phyloP scores from a whole-genome alignment of 2,888 invertebrate species.

The Orthosia gracilis region DNA sequence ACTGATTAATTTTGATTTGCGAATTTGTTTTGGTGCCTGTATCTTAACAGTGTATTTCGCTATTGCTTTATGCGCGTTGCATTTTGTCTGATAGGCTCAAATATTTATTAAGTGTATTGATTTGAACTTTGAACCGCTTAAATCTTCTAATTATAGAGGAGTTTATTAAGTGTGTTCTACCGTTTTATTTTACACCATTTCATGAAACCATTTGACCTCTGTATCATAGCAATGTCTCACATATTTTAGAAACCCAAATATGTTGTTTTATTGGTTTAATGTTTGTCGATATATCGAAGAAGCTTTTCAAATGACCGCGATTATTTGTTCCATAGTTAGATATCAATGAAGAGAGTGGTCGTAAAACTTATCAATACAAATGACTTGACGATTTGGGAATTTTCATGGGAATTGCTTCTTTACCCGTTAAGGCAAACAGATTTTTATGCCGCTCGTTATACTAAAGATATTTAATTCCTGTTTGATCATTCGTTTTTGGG shows the following conservation, averaged over 20 bases:
- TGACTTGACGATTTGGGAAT: conserved; percentile 45
- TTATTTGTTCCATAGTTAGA: conserved; percentile 32
- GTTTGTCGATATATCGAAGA: conserved; percentile 24
- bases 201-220: conserved; percentile 3
- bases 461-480: background rate
- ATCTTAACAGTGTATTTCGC: background rate
- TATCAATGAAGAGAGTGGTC: conserved; percentile 50
- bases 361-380: conserved; percentile 62
- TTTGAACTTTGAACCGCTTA: conserved; percentile 4
- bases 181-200: background rate
- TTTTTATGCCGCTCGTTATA: conserved; percentile 20
- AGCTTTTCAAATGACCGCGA: conserved; percentile 40
- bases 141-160: background rate
- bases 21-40: background rate
- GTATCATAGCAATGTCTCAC: conserved; percentile 12
- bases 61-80: background rate
- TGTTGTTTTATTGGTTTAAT: conserved; percentile 37
- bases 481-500: background rate
- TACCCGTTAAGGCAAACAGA: conserved; percentile 16
- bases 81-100: background rate
- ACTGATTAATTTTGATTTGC: conserved; percentile 9
- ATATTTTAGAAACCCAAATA: conserved; percentile 41
- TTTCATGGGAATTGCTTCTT: conserved; percentile 41
- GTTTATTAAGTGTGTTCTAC: background rate
- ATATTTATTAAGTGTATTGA: background rate